phyloP scores from a whole-genome alignment of 2,888 invertebrate species.

The Neoitamus cyanurus region DNA sequence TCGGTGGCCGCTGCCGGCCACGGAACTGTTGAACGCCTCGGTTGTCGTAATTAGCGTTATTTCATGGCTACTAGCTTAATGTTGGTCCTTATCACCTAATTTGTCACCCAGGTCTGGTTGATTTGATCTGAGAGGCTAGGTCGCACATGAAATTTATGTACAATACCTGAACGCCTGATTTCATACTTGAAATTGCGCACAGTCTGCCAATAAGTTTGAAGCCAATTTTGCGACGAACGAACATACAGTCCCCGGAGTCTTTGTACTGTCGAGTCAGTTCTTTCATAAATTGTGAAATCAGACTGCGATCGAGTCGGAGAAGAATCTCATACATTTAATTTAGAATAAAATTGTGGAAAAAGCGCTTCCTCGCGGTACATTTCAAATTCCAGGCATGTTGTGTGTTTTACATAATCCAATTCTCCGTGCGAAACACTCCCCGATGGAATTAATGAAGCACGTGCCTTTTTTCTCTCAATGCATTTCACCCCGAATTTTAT shows the following conservation, averaged over 20 bases:
- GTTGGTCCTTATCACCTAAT: not conserved
- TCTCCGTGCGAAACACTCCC: not conserved
- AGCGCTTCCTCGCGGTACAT: not conserved
- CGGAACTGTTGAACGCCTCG: not conserved
- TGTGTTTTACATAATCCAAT: conserved; percentile 1
- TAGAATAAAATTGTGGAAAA: not conserved
- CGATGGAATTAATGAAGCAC: not conserved
- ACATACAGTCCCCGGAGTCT: not conserved
- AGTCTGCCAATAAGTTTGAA: not conserved
- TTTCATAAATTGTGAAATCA: not conserved
- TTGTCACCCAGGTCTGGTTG: not conserved
- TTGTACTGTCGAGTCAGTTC: not conserved
- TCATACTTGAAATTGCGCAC: not conserved
- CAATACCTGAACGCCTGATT: no score
- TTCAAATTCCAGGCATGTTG: not conserved
- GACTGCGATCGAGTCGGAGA: not conserved
- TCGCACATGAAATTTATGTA: no score
- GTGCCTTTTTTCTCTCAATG: not conserved
- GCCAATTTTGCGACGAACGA: not conserved
- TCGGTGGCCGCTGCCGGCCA: not conserved
- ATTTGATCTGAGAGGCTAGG: not conserved
- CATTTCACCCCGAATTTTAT: not conserved
- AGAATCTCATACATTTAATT: not conserved
- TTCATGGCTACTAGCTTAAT: not conserved
- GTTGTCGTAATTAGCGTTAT: not conserved